Conservation (phyloP, 2,113 vertebrate species). For the Pomatorhinus ruficollis region DNA sequence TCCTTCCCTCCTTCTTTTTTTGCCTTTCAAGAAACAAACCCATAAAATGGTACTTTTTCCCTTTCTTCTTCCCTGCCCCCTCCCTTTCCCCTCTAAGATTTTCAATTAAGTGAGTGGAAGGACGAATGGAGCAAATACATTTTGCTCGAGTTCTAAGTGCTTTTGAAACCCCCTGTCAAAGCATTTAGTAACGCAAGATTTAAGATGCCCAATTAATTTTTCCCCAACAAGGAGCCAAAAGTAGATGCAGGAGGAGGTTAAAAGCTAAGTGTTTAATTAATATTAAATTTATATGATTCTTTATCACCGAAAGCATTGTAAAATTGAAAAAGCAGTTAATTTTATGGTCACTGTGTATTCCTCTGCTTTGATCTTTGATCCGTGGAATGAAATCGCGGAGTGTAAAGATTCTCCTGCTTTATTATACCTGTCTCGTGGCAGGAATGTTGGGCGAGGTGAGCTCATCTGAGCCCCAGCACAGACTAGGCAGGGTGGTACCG, state of each 20-base stretch:
- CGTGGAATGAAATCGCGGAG: conserved; percentile 68
- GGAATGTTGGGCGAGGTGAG: neutral
- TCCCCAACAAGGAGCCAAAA: conserved; percentile 79
- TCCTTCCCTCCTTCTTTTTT: neutral
- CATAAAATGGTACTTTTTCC: conserved; percentile 54
- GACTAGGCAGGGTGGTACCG: fast-evolving
- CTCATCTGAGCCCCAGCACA: neutral
- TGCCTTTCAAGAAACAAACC: conserved; percentile 49
- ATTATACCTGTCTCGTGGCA: conserved; percentile 55
- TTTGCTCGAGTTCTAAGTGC: conserved; percentile 73
- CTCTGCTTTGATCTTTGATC: conserved; percentile 81
- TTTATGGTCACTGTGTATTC: conserved; percentile 78
- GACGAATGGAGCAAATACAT: conserved; percentile 54
- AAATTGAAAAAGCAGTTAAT: conserved; percentile 84
- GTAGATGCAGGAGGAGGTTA: conserved; percentile 79
- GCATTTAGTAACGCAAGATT: conserved; percentile 76
- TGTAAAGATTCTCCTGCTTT: conserved; percentile 67
- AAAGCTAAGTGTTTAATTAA: conserved; percentile 87
- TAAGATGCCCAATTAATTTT: conserved; percentile 82
- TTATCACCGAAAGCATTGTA: conserved; percentile 80
- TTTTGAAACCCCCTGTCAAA: conserved; percentile 75
- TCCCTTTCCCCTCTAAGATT: neutral
- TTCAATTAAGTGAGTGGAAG: conserved; percentile 74
- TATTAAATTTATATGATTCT: conserved; percentile 86
- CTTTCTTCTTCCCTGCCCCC: neutral